These are phyloP conservation scores for Stenotaenia linearis DNA, from an alignment of 2,888 invertebrate species.

Conservation along the genomic window DNA sequence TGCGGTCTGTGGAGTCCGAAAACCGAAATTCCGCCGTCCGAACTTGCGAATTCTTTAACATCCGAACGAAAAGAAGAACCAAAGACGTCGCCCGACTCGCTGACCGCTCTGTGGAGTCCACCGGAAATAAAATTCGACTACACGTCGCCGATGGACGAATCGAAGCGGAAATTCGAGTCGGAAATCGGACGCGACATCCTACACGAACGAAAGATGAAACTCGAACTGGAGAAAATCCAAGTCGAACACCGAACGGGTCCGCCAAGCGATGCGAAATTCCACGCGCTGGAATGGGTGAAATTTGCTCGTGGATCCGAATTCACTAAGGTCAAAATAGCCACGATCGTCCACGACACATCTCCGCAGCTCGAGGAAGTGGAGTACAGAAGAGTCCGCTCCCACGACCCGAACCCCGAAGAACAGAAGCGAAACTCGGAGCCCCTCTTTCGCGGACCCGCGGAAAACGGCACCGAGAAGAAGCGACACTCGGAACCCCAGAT, in stretches of 20 bases:
- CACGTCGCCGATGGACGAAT: slow-evolving; percentile 39
- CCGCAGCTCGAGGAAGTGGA: neutral
- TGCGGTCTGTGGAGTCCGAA: no score
- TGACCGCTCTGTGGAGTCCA: no score
- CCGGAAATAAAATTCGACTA: no score
- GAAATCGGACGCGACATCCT: slow-evolving; percentile 52
- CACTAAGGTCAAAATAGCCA: neutral
- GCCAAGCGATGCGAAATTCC: neutral
- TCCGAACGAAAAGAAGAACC: neutral
- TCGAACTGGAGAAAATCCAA: slow-evolving; percentile 46
- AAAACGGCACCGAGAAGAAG: slow-evolving; percentile 30
- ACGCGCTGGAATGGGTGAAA: neutral
- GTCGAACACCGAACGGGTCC: slow-evolving; percentile 36
- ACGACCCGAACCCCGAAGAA: neutral
- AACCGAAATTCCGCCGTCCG: no score
- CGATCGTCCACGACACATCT: neutral
- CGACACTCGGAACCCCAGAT: slow-evolving; percentile 34
- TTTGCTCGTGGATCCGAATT: slow-evolving; percentile 1
- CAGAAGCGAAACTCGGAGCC: slow-evolving; percentile 36
- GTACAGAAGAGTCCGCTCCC: neutral
- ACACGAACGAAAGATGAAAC: slow-evolving; percentile 49
- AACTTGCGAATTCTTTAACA: no score
- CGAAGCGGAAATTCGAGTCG: slow-evolving; percentile 49
- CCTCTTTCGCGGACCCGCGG: neutral
- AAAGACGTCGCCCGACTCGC: neutral